A percentile compares a stretch with the other conserved stretches of the same genome.
Evolutionary conservation across 2,113 vertebrate genomes (phyloP).

Genomic region (Raja brachyura): DNA sequence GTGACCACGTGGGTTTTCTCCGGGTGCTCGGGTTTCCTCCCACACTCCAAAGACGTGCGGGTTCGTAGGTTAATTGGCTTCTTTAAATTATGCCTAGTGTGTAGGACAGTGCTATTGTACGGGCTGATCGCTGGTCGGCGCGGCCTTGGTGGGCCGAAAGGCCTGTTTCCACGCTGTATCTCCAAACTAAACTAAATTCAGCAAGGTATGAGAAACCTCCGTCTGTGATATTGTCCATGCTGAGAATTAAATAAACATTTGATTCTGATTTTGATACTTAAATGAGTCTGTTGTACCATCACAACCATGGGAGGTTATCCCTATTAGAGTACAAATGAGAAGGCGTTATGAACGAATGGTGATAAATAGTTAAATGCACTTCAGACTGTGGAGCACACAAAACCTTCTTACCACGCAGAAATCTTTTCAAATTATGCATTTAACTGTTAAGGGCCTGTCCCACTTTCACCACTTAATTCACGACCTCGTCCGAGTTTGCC

Average conservation of each 20-base stretch:
- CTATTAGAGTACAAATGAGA: not conserved
- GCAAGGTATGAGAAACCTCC: not conserved
- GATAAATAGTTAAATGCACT: not conserved
- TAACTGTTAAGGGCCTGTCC: not conserved
- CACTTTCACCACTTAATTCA: too few relatives aligned
- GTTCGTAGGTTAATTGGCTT: too few relatives aligned
- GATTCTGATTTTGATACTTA: not conserved
- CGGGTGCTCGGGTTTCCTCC: too few relatives aligned
- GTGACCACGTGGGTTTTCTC: too few relatives aligned
- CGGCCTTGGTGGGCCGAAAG: too few relatives aligned
- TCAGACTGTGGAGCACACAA: not conserved
- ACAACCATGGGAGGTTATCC: not conserved
- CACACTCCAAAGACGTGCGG: too few relatives aligned
- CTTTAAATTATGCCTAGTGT: too few relatives aligned
- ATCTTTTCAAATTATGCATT: not conserved
- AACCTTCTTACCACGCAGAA: not conserved
- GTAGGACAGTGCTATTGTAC: too few relatives aligned
- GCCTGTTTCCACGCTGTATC: too few relatives aligned
- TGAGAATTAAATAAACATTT: not conserved
- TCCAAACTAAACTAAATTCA: not conserved
- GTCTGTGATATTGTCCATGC: not conserved
- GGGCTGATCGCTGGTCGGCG: too few relatives aligned
- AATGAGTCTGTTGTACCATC: not conserved
- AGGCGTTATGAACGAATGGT: not conserved
- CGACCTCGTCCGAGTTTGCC: too few relatives aligned